Conservation (phyloP, 2,113 vertebrate genomes). For the Eptesicus fuscus region DNA sequence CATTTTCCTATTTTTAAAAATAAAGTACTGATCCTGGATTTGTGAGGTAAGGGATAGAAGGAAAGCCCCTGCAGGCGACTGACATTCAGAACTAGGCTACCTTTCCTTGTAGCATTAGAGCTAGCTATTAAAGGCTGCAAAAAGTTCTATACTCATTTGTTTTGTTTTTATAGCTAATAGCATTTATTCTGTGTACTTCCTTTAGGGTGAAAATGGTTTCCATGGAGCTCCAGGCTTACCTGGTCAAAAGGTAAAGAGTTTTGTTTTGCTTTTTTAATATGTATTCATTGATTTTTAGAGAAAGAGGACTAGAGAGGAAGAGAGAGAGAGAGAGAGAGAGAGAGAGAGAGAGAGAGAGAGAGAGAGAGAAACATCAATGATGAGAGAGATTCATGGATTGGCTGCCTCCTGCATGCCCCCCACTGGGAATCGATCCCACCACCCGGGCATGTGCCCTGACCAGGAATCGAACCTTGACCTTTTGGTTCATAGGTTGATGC, state of each 20-base stretch:
- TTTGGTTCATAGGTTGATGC: too few species aligned
- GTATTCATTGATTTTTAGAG: too few species aligned
- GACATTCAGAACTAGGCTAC: neutral
- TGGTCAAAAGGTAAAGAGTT: slow-evolving; percentile 70
- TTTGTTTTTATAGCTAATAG: neutral
- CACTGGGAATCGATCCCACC: too few species aligned
- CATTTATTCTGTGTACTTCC: slow-evolving; percentile 28
- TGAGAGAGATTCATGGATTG: too few species aligned
- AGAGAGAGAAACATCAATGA: too few species aligned
- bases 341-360: too few species aligned
- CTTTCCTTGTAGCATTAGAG: neutral
- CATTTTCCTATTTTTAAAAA: neutral
- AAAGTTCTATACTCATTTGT: neutral
- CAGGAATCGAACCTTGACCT: too few species aligned
- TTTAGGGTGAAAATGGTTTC: slow-evolving; percentile 78
- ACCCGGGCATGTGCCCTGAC: too few species aligned
- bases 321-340: too few species aligned
- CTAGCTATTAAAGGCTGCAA: neutral
- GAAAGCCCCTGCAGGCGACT: neutral
- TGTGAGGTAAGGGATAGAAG: neutral
- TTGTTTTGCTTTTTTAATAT: neutral
- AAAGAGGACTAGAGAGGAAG: too few species aligned
- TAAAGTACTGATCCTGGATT: neutral
- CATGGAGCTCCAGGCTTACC: slow-evolving; percentile 68
- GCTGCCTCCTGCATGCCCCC: too few species aligned